Evolutionary conservation across 2,113 vertebrate genomes (phyloP).

Genomic region (Haliaeetus leucogaster): DNA sequence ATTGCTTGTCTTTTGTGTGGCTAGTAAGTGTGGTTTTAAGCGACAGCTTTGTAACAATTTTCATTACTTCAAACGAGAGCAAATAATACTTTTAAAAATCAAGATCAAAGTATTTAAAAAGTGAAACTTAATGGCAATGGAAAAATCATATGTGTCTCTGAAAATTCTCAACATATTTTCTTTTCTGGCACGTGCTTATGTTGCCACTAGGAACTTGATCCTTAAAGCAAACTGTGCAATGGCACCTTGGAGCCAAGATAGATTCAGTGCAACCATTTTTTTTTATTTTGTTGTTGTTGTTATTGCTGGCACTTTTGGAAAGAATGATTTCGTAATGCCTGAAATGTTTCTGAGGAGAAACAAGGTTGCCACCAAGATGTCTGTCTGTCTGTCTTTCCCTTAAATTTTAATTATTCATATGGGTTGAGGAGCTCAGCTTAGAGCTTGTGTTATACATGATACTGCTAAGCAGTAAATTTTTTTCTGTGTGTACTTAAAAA

Average conservation of each 20-base stretch:
- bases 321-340: slow-evolving; percentile 23
- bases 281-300: background rate
- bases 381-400: background rate
- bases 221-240: background rate
- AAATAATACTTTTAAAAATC: background rate
- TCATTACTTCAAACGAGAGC: background rate
- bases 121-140: background rate
- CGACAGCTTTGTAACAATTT: background rate
- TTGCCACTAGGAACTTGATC: background rate
- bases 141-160: background rate
- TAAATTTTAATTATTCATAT: background rate
- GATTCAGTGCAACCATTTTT: background rate
- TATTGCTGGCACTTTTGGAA: slow-evolving; percentile 14
- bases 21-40: background rate
- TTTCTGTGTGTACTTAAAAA: background rate
- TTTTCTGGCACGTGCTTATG: background rate
- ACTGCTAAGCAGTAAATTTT: background rate
- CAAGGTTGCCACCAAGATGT: background rate
- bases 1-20: background rate
- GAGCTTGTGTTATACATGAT: background rate
- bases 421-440: background rate
- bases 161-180: background rate
- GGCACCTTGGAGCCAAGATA: background rate
- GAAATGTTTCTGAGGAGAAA: slow-evolving; percentile 31
- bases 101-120: background rate